Evolutionary conservation across 2,797 vertebrate genomes (phyloP), one percentile per base, ranked within the genome.

Genomic region (Macropodus opercularis): DNA sequence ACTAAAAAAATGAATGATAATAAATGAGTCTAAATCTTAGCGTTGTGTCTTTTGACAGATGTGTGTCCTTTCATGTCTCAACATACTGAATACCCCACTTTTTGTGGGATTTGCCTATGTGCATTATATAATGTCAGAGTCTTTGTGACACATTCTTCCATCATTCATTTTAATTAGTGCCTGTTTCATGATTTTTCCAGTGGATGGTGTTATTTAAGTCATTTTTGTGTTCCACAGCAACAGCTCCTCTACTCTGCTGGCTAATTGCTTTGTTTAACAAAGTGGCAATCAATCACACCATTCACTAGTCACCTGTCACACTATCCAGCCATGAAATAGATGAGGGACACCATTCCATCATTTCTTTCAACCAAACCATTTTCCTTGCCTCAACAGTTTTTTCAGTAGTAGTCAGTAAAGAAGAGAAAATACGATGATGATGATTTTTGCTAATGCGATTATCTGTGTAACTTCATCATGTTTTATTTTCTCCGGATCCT

Each of bases 231-330:
- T 80, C 66, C 75, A 85, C 58, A 66, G 77, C 77, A 79, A 64
- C 72, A 88, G 72, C 77, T 87, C 61, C 75, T 78, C 77, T 48
- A 62, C 69, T 66, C 71, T 67, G 47, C 53, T 40, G 72, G 85
- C 77, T 92, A 92, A 92, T 91, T 90, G 82, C 85, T 89, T 91
- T 91, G 80, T 85, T 90, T 88, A 89, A 89, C 77, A 90, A 90
- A 90, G 86, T 89, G 79, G 86, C 89, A 81, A 92, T 92, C 89
- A 88, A 91, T 92, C 90, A 92, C 78, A 82, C 67, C 80, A 80
- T 69, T 86, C 75, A 77, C 69, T 77, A 73, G 80, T 80, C 85
- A 86, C 77, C 85, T 87, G 89, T 89, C 86, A 90, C 41, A 67
- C 74, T 80, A 81, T 72, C 76, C 79, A 91, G 74, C 82, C 80